phyloP scores from a whole-genome alignment of 2,888 invertebrate species.

The Ichneumoninae sp. region DNA sequence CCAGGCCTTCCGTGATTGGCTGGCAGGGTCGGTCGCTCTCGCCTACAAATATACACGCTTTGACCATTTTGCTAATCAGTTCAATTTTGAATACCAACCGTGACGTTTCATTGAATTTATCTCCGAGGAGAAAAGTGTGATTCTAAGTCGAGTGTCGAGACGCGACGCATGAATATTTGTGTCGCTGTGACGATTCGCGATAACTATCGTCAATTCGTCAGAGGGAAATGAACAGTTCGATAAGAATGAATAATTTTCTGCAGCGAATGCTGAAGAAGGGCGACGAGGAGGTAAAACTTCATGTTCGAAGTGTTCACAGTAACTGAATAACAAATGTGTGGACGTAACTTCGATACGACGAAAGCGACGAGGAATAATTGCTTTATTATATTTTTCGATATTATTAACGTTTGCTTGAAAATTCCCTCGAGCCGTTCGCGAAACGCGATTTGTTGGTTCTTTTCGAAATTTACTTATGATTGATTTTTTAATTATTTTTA shows the following conservation, averaged over 20 bases:
- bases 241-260: constrained; percentile 69
- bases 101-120: constrained; percentile 18
- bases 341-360: too few species aligned
- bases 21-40: background rate
- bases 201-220: background rate
- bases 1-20: constrained; percentile 39
- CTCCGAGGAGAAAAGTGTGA: background rate
- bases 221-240: constrained; percentile 42
- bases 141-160: background rate
- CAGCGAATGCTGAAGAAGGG: constrained; percentile 68
- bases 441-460: background rate
- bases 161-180: background rate
- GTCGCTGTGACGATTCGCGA: constrained; percentile 5
- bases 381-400: background rate
- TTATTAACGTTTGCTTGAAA: background rate
- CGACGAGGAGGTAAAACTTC: constrained; percentile 67
- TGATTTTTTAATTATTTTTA: constrained; percentile 8
- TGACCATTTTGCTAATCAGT: constrained; percentile 45
- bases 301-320: background rate
- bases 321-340: background rate
- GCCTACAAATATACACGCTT: constrained; percentile 18
- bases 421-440: background rate
- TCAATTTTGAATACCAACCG: constrained; percentile 47
- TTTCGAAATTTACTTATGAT: background rate
- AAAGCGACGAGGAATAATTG: background rate